Evolutionary conservation across 1,140 invertebrate genomes (phyloP).

Genomic region (Meloidogyne exigua): DNA sequence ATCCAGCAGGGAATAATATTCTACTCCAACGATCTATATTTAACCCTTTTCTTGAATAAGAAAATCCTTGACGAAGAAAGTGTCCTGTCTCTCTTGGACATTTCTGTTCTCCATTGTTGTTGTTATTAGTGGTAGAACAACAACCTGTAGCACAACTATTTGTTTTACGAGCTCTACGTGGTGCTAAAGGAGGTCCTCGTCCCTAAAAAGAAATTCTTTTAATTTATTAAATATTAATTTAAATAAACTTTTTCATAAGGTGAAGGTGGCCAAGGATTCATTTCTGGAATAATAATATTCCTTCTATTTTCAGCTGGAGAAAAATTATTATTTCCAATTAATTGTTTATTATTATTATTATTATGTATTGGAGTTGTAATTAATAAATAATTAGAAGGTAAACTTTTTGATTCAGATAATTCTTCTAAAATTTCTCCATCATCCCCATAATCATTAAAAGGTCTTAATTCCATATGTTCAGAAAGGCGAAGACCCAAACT

Average conservation of each 20-base stretch:
- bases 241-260: constrained; percentile 5
- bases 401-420: not conserved
- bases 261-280: constrained; percentile 20
- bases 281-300: constrained; percentile 10
- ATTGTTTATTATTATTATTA: not conserved
- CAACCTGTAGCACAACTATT: not conserved
- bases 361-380: not conserved
- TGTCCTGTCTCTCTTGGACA: constrained; percentile 31
- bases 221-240: not conserved
- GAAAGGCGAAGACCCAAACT: not conserved
- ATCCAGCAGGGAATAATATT: constrained; percentile 47
- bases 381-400: not conserved
- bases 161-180: constrained; percentile 16
- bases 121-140: not conserved
- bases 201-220: not conserved
- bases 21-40: constrained; percentile 53
- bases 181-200: constrained; percentile 11
- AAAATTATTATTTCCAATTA: not conserved
- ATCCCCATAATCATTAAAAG: not conserved
- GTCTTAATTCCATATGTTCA: not conserved
- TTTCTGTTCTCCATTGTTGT: not conserved
- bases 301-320: not conserved
- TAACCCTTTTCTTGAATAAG: constrained; percentile 53
- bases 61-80: constrained; percentile 47
- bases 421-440: not conserved